These are phyloP conservation scores for Frankliniella intonsa DNA, from an alignment of 2,888 invertebrate species.

Conservation along the genomic window DNA sequence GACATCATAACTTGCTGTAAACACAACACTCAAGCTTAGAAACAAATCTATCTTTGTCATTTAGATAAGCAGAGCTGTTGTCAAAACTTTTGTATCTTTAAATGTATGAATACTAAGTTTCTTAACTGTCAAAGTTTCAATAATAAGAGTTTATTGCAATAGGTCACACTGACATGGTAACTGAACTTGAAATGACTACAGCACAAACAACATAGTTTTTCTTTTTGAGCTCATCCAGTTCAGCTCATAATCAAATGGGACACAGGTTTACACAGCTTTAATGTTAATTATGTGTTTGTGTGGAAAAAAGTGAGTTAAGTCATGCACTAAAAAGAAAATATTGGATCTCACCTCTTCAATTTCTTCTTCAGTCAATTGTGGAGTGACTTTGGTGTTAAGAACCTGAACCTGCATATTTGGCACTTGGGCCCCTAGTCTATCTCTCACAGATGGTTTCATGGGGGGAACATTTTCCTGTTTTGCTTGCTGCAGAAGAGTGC, in stretches of 20 bases:
- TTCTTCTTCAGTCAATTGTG: background rate
- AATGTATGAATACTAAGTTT: background rate
- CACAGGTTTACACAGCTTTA: too few species aligned
- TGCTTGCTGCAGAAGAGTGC: conserved; percentile 46
- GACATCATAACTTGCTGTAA: conserved; percentile 40
- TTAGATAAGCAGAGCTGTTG: too few species aligned
- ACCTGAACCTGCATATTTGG: background rate
- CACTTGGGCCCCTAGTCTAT: conserved; percentile 49
- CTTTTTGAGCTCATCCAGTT: too few species aligned
- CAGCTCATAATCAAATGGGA: too few species aligned
- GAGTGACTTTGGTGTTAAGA: background rate
- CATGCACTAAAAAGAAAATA: background rate
- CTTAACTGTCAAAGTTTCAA: background rate
- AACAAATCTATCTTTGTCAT: background rate
- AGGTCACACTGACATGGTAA: too few species aligned
- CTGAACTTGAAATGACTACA: too few species aligned
- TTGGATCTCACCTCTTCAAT: background rate
- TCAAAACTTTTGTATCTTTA: too few species aligned
- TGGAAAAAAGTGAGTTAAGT: background rate
- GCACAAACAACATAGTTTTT: too few species aligned
- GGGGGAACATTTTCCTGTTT: conserved; percentile 59
- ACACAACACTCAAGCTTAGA: conserved; percentile 36
- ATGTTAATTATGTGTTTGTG: too few species aligned
- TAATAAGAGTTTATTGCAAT: too few species aligned
- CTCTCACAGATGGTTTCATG: conserved; percentile 47